Base-by-base conservation (phyloP, 2,888 invertebrate species). In the Pachycephus smyrnensis region DNA sequence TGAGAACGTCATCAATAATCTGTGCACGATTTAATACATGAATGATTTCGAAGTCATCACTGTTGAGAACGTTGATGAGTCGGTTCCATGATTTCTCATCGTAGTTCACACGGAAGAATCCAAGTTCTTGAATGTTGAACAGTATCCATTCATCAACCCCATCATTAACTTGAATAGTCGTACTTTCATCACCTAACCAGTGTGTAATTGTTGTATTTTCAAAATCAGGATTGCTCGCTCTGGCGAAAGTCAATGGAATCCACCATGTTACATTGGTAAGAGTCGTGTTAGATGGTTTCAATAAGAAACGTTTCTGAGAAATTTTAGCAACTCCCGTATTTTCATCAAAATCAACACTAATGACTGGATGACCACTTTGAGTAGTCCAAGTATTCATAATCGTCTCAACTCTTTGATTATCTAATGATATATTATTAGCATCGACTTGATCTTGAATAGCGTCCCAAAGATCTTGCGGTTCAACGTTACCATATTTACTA, bases 1-100 rank as follows among this genome's bases (percentile, higher is more conserved):
- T 95, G 84, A 96, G 93, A 1, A 95, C 93, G 90, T 98, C 98
- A 86, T 98, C 96, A 15, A 98, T 94, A 35, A 96, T 93, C 92
- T 97, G 96, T 0, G 96, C 97, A 69, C 97, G 93, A 91, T 96
- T 97, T 15, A 95, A 88, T 0, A 93, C 90, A 77, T 94, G 93
- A 80, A 96, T 95, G 0, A 82, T 84, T 1, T 82, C 81, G 75
- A 93, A 92, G 80, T 92, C 90, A 6, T 93, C 89, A 0, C 80
- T 85, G 6, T 86, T 85, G 40, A 95, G 87, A 1, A 92, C 93
- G 0, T 85, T 82, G 0, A 92, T 92, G 4, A 96, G 86, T 0
- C 92, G 89, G 1, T 92, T 83, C 95, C 95, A 95, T 0, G 94
- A 93, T 0, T 88, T 86, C 0, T 85, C 82, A 76, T 96, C 96